Evolutionary conservation across 1,140 invertebrate genomes (phyloP), one percentile per base, ranked within the genome.

Genomic region (Cryptotermes secundus): DNA sequence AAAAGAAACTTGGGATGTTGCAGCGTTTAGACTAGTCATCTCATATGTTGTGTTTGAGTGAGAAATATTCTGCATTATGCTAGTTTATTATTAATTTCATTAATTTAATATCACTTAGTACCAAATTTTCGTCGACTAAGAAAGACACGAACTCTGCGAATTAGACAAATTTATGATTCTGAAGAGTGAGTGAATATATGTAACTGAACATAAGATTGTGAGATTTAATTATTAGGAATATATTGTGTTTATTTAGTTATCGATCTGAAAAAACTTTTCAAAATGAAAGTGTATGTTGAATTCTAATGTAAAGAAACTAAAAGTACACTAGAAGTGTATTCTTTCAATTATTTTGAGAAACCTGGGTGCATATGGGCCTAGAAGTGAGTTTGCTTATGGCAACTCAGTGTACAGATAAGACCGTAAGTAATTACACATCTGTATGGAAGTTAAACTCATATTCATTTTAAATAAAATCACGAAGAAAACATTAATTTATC

Each of bases 1-100:
- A n/a, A n/a, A n/a, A n/a, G n/a, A 31, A 12, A 31, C 59, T n/a
- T n/a, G 59, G 59, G 59, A 72, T 72, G 59, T 3, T 72, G 59
- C 59, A 31, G 59, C 59, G n/a, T 31, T n/a, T n/a, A 26, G n/a
- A 72, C 59, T 72, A 72, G 59, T 72, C 59, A 72, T 72, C 26
- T 72, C 59, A 31, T 72, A 72, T 31, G 59, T n/a, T n/a, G 26
- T 59, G 53, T n/a, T 72, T 26, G 59, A 72, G 59, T 72, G 59
- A 72, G 59, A 72, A 72, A 72, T 72, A 31, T 31, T n/a, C 59
- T 72, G n/a, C 4, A 72, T 72, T 72, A 72, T 72, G n/a, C n/a
- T n/a, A 31, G 9, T n/a, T 12, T 72, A 72, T 72, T 31, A 72
- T 72, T 72, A 72, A 72, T 72, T 72, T 72, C 31, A 72, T 72